Evolutionary conservation across 2,888 invertebrate genomes (phyloP), one percentile per base, ranked within the genome.

Genomic region (Dioctria linearis): DNA sequence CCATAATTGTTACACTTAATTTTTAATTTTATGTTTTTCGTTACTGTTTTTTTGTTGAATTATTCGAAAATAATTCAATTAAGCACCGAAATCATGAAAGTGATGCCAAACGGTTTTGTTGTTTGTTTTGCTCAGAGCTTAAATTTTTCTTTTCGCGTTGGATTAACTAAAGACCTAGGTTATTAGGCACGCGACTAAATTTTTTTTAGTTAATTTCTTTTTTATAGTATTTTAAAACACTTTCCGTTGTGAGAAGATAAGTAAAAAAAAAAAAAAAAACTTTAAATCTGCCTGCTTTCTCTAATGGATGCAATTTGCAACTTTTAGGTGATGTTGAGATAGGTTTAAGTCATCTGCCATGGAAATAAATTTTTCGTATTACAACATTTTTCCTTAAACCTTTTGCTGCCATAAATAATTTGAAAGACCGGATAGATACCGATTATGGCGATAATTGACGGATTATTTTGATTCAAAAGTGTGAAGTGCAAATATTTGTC

Each of bases 361-460:
- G 54, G 11, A 11, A 54, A 54, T n/a, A 54, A 11, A 54, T 54
- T 54, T 11, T 11, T 11, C 54, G 11, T 25, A 25, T 54, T 8
- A n/a, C 54, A n/a, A 54, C 11, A 11, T 54, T 54, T 25, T 54
- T 54, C 54, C 11, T 11, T n/a, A 54, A 54, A 25, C 25, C 25
- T 54, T 54, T 54, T 54, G 11, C 25, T 54, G 11, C 25, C 25
- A 25, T 25, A 25, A 25, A 54, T 54, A n/a, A 11, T 54, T 54
- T n/a, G 11, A 54, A 54, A 54, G 54, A 54, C 54, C 54, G 54
- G 54, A 54, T 54, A 25, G 25, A 25, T 25, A 4, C 6, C 4
- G 11, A 54, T 54, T 54, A n/a, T 54, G 54, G n/a, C 54, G 54
- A 54, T 54, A 54, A 54, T 54, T 11, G 54, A 54, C 11, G 54